Conservation (phyloP, 2,888 invertebrate genomes). For the Melanophora roralis region DNA sequence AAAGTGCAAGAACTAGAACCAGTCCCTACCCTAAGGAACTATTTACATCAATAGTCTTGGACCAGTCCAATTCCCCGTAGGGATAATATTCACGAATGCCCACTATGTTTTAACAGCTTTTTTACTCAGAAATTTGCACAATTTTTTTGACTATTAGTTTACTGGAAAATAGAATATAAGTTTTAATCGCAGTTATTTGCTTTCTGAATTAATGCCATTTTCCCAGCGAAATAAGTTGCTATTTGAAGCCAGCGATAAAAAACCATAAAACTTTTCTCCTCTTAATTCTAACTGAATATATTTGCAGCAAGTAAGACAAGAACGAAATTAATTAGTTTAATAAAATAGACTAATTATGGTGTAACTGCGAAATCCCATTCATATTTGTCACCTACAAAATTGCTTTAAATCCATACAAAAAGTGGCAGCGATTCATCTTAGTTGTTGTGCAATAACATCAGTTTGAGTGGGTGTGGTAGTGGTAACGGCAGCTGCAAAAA, state of each 20-base stretch:
- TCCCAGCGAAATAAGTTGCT: background rate
- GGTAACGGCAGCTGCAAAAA: background rate
- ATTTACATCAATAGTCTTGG: too few species aligned
- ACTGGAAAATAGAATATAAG: too few species aligned
- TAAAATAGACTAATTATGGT: conserved; percentile 58
- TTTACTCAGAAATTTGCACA: too few species aligned
- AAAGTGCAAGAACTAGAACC: too few species aligned
- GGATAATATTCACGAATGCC: too few species aligned
- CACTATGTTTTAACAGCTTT: too few species aligned
- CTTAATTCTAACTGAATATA: background rate
- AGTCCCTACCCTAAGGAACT: too few species aligned
- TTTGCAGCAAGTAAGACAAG: background rate
- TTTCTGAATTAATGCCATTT: conserved; percentile 6
- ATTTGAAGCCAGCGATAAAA: background rate
- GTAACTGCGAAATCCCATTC: conserved; percentile 55
- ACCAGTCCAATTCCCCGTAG: too few species aligned
- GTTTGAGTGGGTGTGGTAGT: background rate
- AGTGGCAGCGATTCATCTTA: background rate
- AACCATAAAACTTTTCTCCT: background rate
- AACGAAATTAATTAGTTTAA: conserved; percentile 56
- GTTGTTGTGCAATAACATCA: background rate
- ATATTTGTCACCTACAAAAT: conserved; percentile 55
- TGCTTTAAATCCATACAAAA: background rate
- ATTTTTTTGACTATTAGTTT: too few species aligned
- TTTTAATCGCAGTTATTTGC: too few species aligned